These are phyloP conservation scores for Polietes domitor DNA, from an alignment of 2,888 invertebrate species.

Conservation along the genomic window DNA sequence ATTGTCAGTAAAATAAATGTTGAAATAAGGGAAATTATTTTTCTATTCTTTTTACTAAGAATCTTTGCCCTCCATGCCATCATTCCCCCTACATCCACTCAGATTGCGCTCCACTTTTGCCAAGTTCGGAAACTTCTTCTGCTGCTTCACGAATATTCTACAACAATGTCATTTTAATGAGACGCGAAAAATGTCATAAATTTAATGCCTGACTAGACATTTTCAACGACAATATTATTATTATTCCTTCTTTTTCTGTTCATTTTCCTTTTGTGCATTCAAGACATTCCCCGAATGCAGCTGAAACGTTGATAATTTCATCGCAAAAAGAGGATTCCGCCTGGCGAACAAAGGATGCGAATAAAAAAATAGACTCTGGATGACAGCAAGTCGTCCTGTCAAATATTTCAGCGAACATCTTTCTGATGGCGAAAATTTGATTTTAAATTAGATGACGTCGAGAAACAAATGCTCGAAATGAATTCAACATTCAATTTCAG, in stretches of 20 bases:
- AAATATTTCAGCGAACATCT: conserved; percentile 21
- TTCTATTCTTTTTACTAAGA: background rate
- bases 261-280: conserved; percentile 34
- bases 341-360: background rate
- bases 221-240: conserved; percentile 59
- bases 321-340: conserved; percentile 27
- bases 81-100: background rate
- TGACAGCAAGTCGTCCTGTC: conserved; percentile 54
- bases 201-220: conserved; percentile 67
- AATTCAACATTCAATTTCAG: conserved; percentile 16
- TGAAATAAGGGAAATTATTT: conserved; percentile 24
- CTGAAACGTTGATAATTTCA: conserved; percentile 5
- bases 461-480: background rate
- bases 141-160: conserved; percentile 43
- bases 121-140: background rate
- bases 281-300: conserved; percentile 39
- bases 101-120: too few relatives aligned
- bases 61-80: background rate
- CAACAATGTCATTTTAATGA: conserved; percentile 66
- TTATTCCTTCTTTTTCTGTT: background rate
- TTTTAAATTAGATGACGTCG: conserved; percentile 23
- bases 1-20: conserved; percentile 12
- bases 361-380: conserved; percentile 20
- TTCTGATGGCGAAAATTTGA: conserved; percentile 17
- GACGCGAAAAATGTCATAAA: conserved; percentile 66